These are phyloP conservation scores for Psittacula derbiana DNA, from an alignment of 2,797 vertebrate genomes.

Conservation along the genomic window DNA sequence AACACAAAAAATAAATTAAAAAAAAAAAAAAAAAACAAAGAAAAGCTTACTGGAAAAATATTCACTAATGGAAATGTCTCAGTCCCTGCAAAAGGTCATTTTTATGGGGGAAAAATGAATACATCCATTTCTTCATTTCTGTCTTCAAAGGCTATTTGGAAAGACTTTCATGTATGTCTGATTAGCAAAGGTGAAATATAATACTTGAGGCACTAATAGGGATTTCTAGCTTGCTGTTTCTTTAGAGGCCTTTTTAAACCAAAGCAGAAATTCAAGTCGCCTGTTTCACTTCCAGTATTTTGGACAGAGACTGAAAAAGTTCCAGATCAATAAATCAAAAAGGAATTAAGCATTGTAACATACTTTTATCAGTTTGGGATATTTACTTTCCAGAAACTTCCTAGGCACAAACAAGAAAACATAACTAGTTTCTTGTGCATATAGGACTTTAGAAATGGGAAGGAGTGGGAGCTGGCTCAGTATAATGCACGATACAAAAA, in stretches of 20 bases:
- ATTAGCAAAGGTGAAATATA: slow-evolving; percentile 9
- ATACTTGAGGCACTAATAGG: background rate
- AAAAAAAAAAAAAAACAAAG: background rate
- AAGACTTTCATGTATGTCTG: slow-evolving; percentile 29
- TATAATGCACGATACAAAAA: background rate
- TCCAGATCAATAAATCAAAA: background rate
- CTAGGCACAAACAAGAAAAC: background rate
- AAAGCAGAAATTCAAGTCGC: background rate
- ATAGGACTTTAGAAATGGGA: background rate
- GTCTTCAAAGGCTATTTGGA: slow-evolving; percentile 28
- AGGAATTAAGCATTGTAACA: background rate
- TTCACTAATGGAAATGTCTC: background rate
- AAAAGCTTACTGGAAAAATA: background rate
- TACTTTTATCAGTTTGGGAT: background rate
- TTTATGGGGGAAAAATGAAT: background rate
- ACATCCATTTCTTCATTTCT: background rate
- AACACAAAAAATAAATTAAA: background rate
- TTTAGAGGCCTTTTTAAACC: background rate
- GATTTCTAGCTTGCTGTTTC: background rate
- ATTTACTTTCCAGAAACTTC: background rate
- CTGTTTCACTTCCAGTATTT: background rate
- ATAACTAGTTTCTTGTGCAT: background rate
- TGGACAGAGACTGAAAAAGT: background rate
- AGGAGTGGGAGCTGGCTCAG: background rate
- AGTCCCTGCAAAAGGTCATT: background rate